These are phyloP conservation scores for Bombylius major DNA, from an alignment of 2,888 invertebrate species.

Conservation along the genomic window DNA sequence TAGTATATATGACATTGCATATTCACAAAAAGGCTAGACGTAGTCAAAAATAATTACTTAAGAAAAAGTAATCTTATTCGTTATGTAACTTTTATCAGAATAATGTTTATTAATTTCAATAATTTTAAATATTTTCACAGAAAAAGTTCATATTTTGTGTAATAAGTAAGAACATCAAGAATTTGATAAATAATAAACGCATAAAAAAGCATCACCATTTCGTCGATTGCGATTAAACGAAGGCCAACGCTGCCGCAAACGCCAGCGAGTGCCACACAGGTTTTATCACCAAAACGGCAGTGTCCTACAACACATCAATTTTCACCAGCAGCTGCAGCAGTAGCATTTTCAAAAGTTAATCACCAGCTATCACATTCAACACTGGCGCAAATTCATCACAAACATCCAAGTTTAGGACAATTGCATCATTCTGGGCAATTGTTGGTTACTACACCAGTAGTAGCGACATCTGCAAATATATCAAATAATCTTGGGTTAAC, in stretches of 20 bases:
- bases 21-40: too few relatives aligned
- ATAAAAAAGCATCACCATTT: conserved; percentile 39
- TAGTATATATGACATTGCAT: too few relatives aligned
- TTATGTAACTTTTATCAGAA: too few relatives aligned
- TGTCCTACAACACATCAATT: conserved; percentile 30
- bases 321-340: conserved; percentile 25
- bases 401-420: conserved; percentile 19
- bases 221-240: conserved; percentile 41
- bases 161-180: too few relatives aligned
- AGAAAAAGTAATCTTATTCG: too few relatives aligned
- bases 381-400: conserved; percentile 20
- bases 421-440: conserved; percentile 14
- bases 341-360: conserved; percentile 26
- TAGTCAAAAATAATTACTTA: too few relatives aligned
- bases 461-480: conserved; percentile 25
- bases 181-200: too few relatives aligned
- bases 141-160: too few relatives aligned
- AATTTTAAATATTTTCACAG: too few relatives aligned
- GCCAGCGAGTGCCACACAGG: conserved; percentile 40
- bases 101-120: too few relatives aligned
- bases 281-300: conserved; percentile 40
- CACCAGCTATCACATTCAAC: conserved; percentile 36
- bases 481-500: conserved; percentile 27
- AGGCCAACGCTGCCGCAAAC: conserved; percentile 41
- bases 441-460: conserved; percentile 17